Base-by-base conservation (phyloP, 2,888 invertebrate species). In the Harpagoxenus sublaevis region DNA sequence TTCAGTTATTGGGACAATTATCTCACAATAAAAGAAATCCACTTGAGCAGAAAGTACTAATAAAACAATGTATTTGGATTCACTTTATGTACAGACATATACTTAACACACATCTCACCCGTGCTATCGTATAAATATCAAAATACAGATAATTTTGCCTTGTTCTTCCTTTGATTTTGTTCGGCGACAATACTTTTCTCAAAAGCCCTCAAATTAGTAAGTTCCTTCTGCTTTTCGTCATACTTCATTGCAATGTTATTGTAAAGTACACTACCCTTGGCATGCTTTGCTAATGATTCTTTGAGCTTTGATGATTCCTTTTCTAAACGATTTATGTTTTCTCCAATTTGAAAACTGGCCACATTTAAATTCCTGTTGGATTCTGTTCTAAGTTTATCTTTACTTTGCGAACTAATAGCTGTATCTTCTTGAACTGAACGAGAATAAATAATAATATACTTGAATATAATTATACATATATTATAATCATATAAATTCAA, bases 81-180 rank as follows among this genome's bases (percentile, higher is more conserved):
- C 0, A 2, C 28, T 77, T 77, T 77, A 77, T 65, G 42, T 65
- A 63, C 51, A 77, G 39, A 51, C 51, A 48, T 48, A 48, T 48
- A n/a, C 6, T 42, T 51, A 35, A 53, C 3, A 15, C 35, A 45
- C 15, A n/a, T 83, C 3, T 63, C 12, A 10, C n/a, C 10, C 15
- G 4, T 51, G n/a, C 3, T 83, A 39, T 48, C 62, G n/a, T 71
- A 70, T 71, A 48, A n/a, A 65, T 83, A 89, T 95, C 96, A 98
- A 96, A 98, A 98, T 89, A 97, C 96, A 65, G 97, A 96, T 95
- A 98, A 96, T 95, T 98, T 98, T 90, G 97, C 97, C 94, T 97
- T 97, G 92, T 97, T 97, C 89, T 96, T 97, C 87, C 98, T 96
- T 66, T 96, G 96, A 90, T 95, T 96, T 92, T 98, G 97, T 95